A percentile compares a stretch with the other conserved stretches of the same genome.
Evolutionary conservation across 1,140 invertebrate genomes (phyloP).

Genomic region (Notospermus geniculatus): DNA sequence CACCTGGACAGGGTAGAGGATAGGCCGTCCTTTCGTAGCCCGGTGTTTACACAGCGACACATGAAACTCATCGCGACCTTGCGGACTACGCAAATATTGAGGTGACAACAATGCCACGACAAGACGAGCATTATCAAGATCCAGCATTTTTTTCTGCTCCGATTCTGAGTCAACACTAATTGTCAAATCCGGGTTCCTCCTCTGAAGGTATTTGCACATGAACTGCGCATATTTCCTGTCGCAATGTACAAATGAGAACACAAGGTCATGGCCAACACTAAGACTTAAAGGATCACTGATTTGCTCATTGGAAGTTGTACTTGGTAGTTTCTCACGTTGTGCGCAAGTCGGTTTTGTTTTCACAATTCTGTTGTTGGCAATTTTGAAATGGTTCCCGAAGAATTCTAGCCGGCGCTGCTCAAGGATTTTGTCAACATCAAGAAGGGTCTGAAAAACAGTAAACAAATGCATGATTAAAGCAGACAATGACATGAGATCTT

Average conservation of each 20-base stretch:
- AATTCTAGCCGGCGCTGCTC: no score
- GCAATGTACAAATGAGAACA: not conserved
- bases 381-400: no score
- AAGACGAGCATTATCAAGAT: not conserved
- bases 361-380: no score
- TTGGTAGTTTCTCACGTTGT: slow-evolving; percentile 3
- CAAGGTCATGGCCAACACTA: not conserved
- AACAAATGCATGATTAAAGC: no score
- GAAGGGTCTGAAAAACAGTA: no score
- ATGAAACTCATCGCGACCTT: slow-evolving; percentile 1
- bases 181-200: not conserved
- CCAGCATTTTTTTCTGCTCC: not conserved
- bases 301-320: not conserved
- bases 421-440: no score
- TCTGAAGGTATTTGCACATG: not conserved
- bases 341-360: no score
- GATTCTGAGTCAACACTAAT: slow-evolving; percentile 2
- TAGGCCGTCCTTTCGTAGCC: not conserved
- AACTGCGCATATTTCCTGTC: not conserved
- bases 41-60: slow-evolving; percentile 1
- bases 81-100: not conserved
- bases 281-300: not conserved
- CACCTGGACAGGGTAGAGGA: not conserved
- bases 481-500: no score
- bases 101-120: not conserved